Evolutionary conservation across 2,797 vertebrate species (phyloP).

Genomic region (Danio tinwini): DNA sequence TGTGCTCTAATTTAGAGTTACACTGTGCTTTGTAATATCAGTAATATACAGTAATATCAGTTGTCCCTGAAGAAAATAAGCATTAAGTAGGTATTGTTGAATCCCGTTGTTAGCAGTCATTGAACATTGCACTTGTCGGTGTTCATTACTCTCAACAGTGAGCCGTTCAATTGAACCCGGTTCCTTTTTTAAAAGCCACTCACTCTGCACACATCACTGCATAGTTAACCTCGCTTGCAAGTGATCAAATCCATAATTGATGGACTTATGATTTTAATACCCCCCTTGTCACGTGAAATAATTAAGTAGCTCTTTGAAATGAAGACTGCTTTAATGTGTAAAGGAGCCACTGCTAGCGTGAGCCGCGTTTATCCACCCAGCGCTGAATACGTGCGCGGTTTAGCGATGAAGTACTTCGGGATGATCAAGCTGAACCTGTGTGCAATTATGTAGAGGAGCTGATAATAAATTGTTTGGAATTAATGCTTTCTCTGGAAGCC

Average conservation of each 20-base stretch:
- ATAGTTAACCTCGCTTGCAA: conserved; percentile 59
- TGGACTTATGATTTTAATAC: conserved; percentile 71
- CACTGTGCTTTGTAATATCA: background rate
- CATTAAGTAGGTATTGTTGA: conserved; percentile 33
- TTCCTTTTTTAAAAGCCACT: conserved; percentile 53
- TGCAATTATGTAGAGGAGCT: conserved; percentile 70
- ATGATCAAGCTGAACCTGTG: conserved; percentile 75
- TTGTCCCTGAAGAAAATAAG: conserved; percentile 29
- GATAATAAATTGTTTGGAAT: conserved; percentile 78
- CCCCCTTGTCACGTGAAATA: conserved; percentile 59
- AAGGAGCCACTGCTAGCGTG: conserved; percentile 65
- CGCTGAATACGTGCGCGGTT: conserved; percentile 76
- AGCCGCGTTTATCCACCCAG: conserved; percentile 57
- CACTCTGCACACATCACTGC: conserved; percentile 60
- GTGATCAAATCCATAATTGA: conserved; percentile 64
- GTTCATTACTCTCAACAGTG: conserved; percentile 51
- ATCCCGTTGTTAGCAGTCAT: conserved; percentile 56
- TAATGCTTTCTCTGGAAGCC: conserved; percentile 77
- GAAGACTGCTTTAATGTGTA: conserved; percentile 77
- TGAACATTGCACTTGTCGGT: conserved; percentile 62
- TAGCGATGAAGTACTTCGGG: conserved; percentile 78
- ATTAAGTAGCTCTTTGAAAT: conserved; percentile 73
- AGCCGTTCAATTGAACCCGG: conserved; percentile 56
- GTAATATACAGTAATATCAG: conserved; percentile 6
- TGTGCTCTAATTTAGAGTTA: background rate